Percentiles rank a stretch among this genome's conserved stretches.
These are phyloP conservation scores for Stegana nigrithorax DNA, from an alignment of 2,888 invertebrate genomes.

Conservation along the genomic window DNA sequence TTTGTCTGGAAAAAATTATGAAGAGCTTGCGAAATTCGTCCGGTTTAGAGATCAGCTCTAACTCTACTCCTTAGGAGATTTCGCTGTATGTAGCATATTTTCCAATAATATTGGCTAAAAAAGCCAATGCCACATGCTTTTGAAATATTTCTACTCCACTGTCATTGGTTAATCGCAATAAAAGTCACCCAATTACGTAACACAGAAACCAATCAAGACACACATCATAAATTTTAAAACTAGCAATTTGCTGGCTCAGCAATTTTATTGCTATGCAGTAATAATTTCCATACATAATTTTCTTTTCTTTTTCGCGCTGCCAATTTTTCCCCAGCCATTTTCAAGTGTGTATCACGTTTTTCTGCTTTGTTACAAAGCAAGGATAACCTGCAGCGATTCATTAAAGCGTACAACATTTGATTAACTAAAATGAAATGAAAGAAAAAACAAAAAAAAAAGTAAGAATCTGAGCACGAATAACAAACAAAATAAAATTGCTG, in stretches of 20 bases:
- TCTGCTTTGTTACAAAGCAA: not conserved
- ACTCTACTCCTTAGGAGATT: too few relatives aligned
- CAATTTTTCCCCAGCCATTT: not conserved
- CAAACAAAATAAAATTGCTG: not conserved
- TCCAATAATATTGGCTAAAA: too few relatives aligned
- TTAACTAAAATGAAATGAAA: not conserved
- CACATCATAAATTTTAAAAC: conserved; percentile 11
- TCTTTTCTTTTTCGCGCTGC: not conserved
- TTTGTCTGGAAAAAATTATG: too few relatives aligned
- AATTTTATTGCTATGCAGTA: conserved; percentile 4
- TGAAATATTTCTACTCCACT: too few relatives aligned
- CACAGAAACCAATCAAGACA: not conserved
- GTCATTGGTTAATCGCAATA: too few relatives aligned
- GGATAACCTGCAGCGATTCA: conserved; percentile 17
- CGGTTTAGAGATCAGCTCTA: too few relatives aligned
- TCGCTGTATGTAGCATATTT: too few relatives aligned
- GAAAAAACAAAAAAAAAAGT: not conserved
- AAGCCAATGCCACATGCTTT: too few relatives aligned
- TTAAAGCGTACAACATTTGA: conserved; percentile 19
- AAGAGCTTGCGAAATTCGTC: too few relatives aligned
- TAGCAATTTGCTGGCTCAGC: conserved; percentile 4
- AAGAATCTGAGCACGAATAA: not conserved
- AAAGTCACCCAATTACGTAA: too few relatives aligned
- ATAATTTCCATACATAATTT: not conserved
- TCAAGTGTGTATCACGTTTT: not conserved